Evolutionary conservation across 2,797 vertebrate species (phyloP), one percentile per base, ranked within the genome.

Genomic region (Protosalanx chinensis): DNA sequence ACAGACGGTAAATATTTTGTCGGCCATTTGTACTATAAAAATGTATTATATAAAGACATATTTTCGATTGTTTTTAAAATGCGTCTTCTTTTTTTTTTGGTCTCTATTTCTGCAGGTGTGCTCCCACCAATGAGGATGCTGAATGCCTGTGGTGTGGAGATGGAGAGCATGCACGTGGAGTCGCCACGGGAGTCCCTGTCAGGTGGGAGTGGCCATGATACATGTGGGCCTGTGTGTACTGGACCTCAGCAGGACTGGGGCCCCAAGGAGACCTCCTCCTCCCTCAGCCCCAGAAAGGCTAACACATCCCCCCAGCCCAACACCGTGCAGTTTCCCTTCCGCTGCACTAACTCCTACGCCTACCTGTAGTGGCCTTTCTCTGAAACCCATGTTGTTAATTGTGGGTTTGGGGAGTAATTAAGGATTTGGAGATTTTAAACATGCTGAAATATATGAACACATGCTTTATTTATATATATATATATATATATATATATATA

Each of bases 121-220:
- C 87, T 81, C 63, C 60, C 73, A 35, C 53, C 65, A 81, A 72
- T 84, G 70, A 79, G 90, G 82, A 66, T 81, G 77, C 89, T 91
- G 37, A 87, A 86, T 79, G 82, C 83, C 53, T 72, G 30, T 20
- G 93, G 88, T 59, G 95, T 94, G 0, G 93, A 95, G 70, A 82
- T 84, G 77, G 95, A 96, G 84, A 92, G 79, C 83, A 96, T 96
- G 94, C 91, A 91, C 86, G 71, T 92, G 83, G 96, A 97, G 82
- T 90, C 87, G 79, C 87, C 90, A 67, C 84, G 91, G 84, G 86
- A 93, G 64, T 84, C 89, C 70, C 81, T 87, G 90, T 92, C 95
- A 96, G 96, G 96, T 97, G 93, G 86, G 95, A 91, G 84, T 88
- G 89, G 84, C 91, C 89, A 88, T 84, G 91, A 92, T 90, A 86